Percentiles rank a stretch among this genome's conserved stretches.
phyloP scores from a whole-genome alignment of 2,888 invertebrate genomes.

The Camponotus fellah region DNA sequence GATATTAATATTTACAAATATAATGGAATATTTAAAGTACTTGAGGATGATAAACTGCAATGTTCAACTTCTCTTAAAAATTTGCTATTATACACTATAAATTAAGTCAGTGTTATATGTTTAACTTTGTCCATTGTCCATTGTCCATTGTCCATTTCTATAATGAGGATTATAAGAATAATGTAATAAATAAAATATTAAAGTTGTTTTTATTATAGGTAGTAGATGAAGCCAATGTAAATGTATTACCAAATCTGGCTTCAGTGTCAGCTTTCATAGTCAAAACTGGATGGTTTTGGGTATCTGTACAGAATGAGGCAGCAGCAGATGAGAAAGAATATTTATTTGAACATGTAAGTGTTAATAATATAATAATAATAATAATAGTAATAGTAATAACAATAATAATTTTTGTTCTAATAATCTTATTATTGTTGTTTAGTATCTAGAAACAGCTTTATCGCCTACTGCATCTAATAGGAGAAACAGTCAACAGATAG shows the following conservation, averaged over 20 bases:
- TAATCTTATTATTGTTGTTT: slow-evolving; percentile 37
- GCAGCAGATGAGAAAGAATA: slow-evolving; percentile 97
- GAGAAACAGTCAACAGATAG: slow-evolving; percentile 87
- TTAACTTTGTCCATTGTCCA: slow-evolving; percentile 2
- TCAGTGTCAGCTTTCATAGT: slow-evolving; percentile 91
- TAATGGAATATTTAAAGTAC: neutral
- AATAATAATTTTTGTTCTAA: neutral
- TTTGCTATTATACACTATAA: neutral
- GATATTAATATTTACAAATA: slow-evolving; percentile 1
- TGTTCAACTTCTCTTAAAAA: neutral
- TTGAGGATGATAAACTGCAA: neutral
- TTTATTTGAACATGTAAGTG: slow-evolving; percentile 93
- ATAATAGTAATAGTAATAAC: slow-evolving; percentile 34
- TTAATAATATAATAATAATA: slow-evolving; percentile 20
- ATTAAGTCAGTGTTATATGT: neutral
- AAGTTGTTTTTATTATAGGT: slow-evolving; percentile 88
- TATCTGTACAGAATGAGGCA: slow-evolving; percentile 97
- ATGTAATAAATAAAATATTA: slow-evolving; percentile 4
- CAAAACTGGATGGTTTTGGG: slow-evolving; percentile 99
- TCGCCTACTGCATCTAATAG: slow-evolving; percentile 86
- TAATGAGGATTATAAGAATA: neutral
- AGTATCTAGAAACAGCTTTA: slow-evolving; percentile 87
- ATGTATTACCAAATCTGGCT: slow-evolving; percentile 91
- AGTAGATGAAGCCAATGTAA: slow-evolving; percentile 93
- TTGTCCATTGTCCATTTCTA: neutral